Conservation (phyloP, 2,113 vertebrate genomes). For the Delphinus delphis region DNA sequence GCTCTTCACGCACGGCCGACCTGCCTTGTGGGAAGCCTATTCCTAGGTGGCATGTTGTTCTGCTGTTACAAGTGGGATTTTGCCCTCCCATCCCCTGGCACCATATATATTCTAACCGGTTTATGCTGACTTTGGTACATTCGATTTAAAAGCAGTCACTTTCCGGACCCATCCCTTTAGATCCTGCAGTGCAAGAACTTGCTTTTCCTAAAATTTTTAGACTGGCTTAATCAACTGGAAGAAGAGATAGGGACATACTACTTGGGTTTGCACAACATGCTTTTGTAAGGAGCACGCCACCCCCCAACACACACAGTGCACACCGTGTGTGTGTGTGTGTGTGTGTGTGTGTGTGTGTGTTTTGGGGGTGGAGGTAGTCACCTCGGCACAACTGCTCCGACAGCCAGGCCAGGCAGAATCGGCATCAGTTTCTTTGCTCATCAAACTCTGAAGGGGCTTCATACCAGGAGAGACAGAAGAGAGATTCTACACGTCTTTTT, state of each 20-base stretch:
- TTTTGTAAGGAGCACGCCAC: neutral
- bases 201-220: neutral
- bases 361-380: rapidly evolving
- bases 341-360: too few species aligned
- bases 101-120: too few species aligned
- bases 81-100: neutral
- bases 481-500: neutral
- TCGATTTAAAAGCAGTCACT: neutral
- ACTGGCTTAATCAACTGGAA: neutral
- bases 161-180: neutral
- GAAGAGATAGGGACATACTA: neutral
- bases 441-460: too few species aligned
- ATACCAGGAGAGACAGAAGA: neutral
- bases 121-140: neutral
- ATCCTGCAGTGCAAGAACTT: neutral
- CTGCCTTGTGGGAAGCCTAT: neutral
- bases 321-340: too few species aligned
- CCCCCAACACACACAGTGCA: neutral
- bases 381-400: too few species aligned
- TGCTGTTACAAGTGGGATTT: neutral
- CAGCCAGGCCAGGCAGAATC: neutral
- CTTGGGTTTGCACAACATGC: neutral
- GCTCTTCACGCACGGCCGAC: rapidly evolving
- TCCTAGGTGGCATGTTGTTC: neutral
- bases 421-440: neutral